These are phyloP conservation scores for Patagioenas fasciata DNA, from an alignment of 2,113 vertebrate genomes.

Conservation along the genomic window DNA sequence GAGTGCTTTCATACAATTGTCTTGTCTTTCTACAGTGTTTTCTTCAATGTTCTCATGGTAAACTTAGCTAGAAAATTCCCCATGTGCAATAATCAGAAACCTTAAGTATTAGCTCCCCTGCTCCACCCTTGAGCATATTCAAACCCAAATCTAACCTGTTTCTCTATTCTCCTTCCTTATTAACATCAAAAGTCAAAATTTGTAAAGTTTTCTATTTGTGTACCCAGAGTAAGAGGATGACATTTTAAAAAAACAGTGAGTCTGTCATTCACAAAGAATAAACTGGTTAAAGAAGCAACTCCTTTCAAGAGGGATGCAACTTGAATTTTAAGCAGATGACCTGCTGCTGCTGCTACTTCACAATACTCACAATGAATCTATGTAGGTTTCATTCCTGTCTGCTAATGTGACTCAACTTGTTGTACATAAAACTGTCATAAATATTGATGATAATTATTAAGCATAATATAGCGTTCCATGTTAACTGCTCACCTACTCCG, in stretches of 20 bases:
- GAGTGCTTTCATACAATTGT: background rate
- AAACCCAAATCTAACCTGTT: background rate
- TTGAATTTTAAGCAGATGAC: background rate
- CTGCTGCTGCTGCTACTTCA: background rate
- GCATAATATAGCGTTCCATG: background rate
- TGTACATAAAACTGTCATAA: background rate
- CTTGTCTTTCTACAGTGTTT: background rate
- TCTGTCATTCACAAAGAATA: background rate
- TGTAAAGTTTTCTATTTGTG: background rate
- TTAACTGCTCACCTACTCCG: background rate
- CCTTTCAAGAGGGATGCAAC: background rate
- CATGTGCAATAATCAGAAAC: background rate
- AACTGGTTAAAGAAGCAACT: background rate
- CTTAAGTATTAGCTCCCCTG: background rate
- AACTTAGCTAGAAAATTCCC: background rate
- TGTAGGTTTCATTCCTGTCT: background rate
- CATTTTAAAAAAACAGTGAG: background rate
- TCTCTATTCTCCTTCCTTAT: background rate
- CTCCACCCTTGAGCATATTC: background rate
- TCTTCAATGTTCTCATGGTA: background rate
- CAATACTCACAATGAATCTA: background rate
- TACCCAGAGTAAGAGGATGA: background rate
- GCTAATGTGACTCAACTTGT: background rate
- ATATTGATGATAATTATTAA: slow-evolving; percentile 28
- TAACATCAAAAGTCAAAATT: background rate